A percentile compares a stretch with the other conserved stretches of the same genome.
Evolutionary conservation across 1,140 invertebrate genomes (phyloP).

Genomic region (Aphis gossypii): DNA sequence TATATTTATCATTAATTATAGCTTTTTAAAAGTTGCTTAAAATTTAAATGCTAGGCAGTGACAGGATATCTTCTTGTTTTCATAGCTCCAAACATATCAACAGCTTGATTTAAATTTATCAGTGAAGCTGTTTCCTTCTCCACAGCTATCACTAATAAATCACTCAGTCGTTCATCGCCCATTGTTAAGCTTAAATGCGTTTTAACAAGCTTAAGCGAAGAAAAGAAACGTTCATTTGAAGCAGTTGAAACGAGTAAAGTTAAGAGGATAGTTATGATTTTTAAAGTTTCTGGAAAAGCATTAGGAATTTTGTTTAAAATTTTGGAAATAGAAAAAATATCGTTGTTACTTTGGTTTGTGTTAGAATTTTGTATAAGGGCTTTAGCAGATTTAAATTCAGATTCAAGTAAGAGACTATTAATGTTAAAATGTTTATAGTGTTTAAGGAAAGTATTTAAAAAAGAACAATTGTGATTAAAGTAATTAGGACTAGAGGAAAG

Average conservation of each 20-base stretch:
- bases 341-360: background rate
- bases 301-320: background rate
- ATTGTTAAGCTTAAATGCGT: background rate
- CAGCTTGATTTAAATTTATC: too few species aligned
- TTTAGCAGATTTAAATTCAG: conserved; percentile 4
- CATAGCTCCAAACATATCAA: too few species aligned
- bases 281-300: background rate
- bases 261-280: conserved; percentile 20
- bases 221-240: background rate
- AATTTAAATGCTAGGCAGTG: too few species aligned
- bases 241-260: background rate
- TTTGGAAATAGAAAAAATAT: too few species aligned
- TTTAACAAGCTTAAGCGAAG: background rate
- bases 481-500: conserved; percentile 12
- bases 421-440: background rate
- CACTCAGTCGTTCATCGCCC: background rate
- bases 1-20: too few species aligned
- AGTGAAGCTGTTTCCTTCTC: background rate
- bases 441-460: background rate
- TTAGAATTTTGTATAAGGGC: background rate
- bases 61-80: too few species aligned
- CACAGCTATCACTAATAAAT: background rate
- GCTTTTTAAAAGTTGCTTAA: too few species aligned
- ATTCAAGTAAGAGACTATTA: background rate
- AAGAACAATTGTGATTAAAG: background rate